Base-by-base conservation (phyloP, 2,797 vertebrate genomes). In the Falco peregrinus region DNA sequence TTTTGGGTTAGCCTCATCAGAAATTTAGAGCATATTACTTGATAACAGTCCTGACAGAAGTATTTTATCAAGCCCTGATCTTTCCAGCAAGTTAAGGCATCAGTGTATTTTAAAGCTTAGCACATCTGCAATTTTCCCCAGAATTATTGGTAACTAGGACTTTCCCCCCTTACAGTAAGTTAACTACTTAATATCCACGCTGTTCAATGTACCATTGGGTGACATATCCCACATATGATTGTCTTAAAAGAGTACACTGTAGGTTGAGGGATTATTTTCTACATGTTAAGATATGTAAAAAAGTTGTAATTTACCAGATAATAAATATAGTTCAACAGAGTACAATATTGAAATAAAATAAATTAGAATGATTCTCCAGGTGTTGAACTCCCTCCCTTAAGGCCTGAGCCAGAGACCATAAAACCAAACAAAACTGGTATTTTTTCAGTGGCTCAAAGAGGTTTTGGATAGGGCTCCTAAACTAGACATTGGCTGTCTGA, bases 311-410 rank as follows among this genome's bases (percentile, higher is more conserved):
- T 82, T 94, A 93, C 37, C 84, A 89, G 96, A 91, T 83, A 97
- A 98, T 96, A 97, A 97, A 97, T 97, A 97, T 8, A 93, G 74
- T 47, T 73, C 70, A 70, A 51, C 65, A 78, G 92, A 88, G 50
- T 89, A 95, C 39, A 93, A 85, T 47, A 87, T 0, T 81, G 95
- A 91, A 94, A 91, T 73, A 80, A 95, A 97, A 97, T 97, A 97
- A 97, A 96, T 97, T 97, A 97, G 57, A 88, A 74, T 59, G n/a
- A 73, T 94, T 84, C 61, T 73, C 82, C 61, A 70, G 41, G 43
- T 90, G 14, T 96, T 78, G 50, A 89, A 86, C 48, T 93, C 48
- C 48, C 61, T 91, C 50, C 75, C n/a, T 77, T 82, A 81, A 69
- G 61, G 90, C 82, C 43, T 50, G 35, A 91, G 64, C 56, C 91